Base-by-base conservation (phyloP, 2,113 vertebrate species). In the Platanista minor region DNA sequence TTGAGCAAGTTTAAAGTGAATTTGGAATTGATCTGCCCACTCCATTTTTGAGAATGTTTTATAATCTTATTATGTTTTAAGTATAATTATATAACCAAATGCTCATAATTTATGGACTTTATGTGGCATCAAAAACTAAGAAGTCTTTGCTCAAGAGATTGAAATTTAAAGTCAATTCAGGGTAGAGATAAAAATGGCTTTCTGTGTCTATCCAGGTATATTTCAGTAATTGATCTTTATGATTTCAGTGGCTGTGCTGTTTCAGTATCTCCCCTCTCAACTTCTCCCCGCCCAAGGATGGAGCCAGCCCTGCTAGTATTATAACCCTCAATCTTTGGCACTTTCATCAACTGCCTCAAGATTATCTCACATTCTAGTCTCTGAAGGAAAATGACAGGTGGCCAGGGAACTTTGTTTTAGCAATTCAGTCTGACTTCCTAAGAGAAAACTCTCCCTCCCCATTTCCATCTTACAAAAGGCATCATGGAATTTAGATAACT, bases 311-410 rank as follows among this genome's bases (percentile, higher is more conserved):
- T n/a, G 20, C 12, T 10, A 25, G 57, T 2, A 78, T 33, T 2
- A 3, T 87, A 59, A 80, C 49, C 8, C 23, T 31, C 18, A 36
- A 0, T 59, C 57, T 67, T 66, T 75, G 69, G 13, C 23, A 36
- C 64, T 77, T n/a, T 85, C 29, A 25, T n/a, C 25, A 78, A 6
- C 20, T 23, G 9, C 36, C 74, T 87, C 20, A 20, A 83, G 67
- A 20, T 46, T 59, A 13, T 61, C 20, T 46, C 61, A 86, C 31
- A 46, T 20, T 67, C 5, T 54, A 17, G 8, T 69, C 21, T 66
- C 8, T 87, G 69, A 89, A 91, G 61, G n/a, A 91, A 85, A 87
- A 43, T 86, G 52, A 46, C 49, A 87, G 2, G 11, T 90, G 23
- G 21, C 6, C 78, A 59, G 57, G 27, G 25, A 92, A 5, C 54